Conservation (phyloP, 1,140 invertebrate genomes). For the Probaryconus sp. region DNA sequence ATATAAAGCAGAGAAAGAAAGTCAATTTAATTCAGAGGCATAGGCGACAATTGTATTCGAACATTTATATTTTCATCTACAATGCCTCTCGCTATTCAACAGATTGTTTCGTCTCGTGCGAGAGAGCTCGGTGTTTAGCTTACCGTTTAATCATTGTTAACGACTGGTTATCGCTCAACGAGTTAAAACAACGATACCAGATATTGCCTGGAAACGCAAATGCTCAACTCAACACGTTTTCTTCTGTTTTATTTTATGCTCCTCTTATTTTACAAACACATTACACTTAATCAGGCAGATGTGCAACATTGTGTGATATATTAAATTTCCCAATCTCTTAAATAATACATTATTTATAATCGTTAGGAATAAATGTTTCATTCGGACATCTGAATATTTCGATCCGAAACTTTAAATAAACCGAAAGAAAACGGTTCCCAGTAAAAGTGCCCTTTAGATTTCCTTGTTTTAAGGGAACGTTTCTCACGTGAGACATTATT, state of each 20-base stretch:
- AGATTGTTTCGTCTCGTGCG: conserved; percentile 75
- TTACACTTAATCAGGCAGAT: no score
- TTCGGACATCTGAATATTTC: no score
- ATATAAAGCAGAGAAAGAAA: no score
- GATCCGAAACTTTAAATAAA: no score
- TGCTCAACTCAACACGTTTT: neutral
- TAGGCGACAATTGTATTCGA: conserved; percentile 37
- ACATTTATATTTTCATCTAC: conserved; percentile 69
- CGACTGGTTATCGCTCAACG: conserved; percentile 74
- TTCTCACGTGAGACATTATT: conserved; percentile 28
- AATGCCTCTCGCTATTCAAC: conserved; percentile 59
- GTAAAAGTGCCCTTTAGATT: neutral
- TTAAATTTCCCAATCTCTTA: no score
- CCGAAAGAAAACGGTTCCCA: conserved; percentile 2
- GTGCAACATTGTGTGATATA: no score
- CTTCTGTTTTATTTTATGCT: conserved; percentile 7
- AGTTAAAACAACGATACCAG: conserved; percentile 72
- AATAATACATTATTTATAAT: no score
- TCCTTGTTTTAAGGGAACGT: conserved; percentile 8
- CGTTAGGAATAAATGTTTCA: no score
- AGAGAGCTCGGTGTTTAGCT: conserved; percentile 72
- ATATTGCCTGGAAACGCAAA: conserved; percentile 67
- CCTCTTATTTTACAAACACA: no score
- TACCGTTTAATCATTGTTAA: conserved; percentile 74
- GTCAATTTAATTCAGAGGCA: conserved; percentile 14